These are phyloP conservation scores for Mareca strepera DNA, from an alignment of 2,797 vertebrate genomes.

Conservation along the genomic window DNA sequence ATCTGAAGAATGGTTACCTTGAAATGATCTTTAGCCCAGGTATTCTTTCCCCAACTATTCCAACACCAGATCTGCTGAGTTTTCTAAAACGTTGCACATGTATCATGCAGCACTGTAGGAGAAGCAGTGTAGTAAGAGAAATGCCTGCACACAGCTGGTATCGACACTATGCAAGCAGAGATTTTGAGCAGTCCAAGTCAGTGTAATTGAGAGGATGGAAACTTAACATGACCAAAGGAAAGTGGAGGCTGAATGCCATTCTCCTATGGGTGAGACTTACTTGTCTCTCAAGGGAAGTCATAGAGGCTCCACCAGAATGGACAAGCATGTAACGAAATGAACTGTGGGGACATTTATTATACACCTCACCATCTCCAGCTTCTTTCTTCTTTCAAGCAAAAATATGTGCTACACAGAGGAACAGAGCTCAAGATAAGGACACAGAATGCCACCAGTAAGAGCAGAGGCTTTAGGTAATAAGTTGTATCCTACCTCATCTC, in stretches of 20 bases:
- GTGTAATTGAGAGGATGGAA: not conserved
- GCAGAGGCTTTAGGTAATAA: not conserved
- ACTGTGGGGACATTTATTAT: not conserved
- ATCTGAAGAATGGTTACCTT: not conserved
- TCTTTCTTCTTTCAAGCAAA: not conserved
- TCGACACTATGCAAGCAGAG: not conserved
- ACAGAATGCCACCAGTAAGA: not conserved
- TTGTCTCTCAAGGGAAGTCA: not conserved
- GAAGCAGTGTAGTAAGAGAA: not conserved
- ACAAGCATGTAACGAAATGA: not conserved
- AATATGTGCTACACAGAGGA: accelerated
- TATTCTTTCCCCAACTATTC: not conserved
- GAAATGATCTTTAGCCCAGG: not conserved
- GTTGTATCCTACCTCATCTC: not conserved
- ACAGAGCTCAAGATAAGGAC: not conserved
- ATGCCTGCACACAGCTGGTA: not conserved
- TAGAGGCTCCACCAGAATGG: not conserved
- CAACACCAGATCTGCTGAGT: not conserved
- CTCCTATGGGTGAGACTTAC: not conserved
- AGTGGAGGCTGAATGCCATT: not conserved
- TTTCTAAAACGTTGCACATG: not conserved
- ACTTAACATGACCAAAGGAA: not conserved
- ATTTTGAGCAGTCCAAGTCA: not conserved
- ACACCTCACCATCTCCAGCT: not conserved
- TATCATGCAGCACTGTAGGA: not conserved